These are phyloP conservation scores for Sminthopsis crassicaudata DNA, from an alignment of 2,113 vertebrate species.

Conservation along the genomic window DNA sequence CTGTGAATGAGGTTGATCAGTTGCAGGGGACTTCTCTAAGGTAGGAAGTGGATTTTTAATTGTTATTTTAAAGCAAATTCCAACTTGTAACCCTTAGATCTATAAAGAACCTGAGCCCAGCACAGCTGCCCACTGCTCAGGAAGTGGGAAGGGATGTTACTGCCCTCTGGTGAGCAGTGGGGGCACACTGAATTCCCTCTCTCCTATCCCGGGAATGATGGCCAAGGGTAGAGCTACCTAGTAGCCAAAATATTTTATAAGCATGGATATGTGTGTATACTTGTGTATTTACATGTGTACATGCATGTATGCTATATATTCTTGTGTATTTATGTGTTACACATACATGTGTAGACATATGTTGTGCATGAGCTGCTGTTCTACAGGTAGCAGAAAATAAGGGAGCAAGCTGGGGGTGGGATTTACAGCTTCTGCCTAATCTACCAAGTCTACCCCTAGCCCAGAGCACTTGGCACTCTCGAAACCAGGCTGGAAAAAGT, in stretches of 20 bases:
- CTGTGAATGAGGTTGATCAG: neutral
- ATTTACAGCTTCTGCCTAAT: neutral
- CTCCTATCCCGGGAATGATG: neutral
- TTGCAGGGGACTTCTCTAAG: neutral
- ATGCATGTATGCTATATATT: no score
- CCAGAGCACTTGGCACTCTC: neutral
- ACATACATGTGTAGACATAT: no score
- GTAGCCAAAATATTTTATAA: neutral
- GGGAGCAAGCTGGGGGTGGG: neutral
- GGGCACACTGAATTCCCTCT: neutral
- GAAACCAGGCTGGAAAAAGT: neutral
- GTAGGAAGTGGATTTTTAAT: neutral
- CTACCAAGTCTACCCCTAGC: neutral
- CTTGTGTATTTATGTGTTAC: neutral
- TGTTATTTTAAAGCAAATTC: neutral
- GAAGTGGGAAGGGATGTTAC: neutral
- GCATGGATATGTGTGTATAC: neutral
- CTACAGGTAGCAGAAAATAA: neutral
- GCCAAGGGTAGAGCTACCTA: neutral
- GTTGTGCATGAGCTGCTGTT: neutral
- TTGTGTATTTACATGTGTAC: no score
- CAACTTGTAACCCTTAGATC: neutral
- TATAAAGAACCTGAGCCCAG: no score
- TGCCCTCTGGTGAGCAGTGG: neutral
- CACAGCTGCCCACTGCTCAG: neutral